Conservation (phyloP, 2,113 vertebrate species). For the Xyrauchen texanus region DNA sequence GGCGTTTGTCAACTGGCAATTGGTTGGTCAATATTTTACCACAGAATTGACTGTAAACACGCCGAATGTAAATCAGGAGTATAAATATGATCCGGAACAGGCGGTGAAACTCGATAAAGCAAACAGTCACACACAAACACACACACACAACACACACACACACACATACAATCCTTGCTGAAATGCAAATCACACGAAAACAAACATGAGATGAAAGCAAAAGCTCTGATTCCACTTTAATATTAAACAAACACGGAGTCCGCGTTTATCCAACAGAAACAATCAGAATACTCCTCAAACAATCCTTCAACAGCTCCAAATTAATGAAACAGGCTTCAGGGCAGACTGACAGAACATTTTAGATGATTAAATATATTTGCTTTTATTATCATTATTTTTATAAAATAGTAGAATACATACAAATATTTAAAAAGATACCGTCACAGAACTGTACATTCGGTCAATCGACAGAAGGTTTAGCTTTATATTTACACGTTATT, state of each 20-base stretch:
- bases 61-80: slow-evolving; percentile 36
- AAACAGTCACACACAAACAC: slow-evolving; percentile 51
- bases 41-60: slow-evolving; percentile 39
- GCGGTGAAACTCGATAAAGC: slow-evolving; percentile 54
- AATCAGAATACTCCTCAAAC: slow-evolving; percentile 58
- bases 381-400: too few relatives aligned
- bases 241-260: slow-evolving; percentile 59
- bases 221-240: slow-evolving; percentile 52
- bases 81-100: not conserved
- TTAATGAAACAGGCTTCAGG: too few relatives aligned
- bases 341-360: too few relatives aligned
- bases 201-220: slow-evolving; percentile 66
- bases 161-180: slow-evolving; percentile 53
- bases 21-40: slow-evolving; percentile 40
- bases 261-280: slow-evolving; percentile 60
- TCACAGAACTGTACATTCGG: too few relatives aligned
- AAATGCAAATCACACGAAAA: slow-evolving; percentile 69
- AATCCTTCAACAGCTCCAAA: slow-evolving; percentile 11
- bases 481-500: too few relatives aligned
- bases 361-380: too few relatives aligned
- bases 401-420: too few relatives aligned
- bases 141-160: slow-evolving; percentile 41
- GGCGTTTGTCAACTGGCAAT: not conserved
- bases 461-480: too few relatives aligned
- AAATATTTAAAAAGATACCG: too few relatives aligned